Conservation (phyloP, 2,113 vertebrate species). For the Elephantulus edwardii region DNA sequence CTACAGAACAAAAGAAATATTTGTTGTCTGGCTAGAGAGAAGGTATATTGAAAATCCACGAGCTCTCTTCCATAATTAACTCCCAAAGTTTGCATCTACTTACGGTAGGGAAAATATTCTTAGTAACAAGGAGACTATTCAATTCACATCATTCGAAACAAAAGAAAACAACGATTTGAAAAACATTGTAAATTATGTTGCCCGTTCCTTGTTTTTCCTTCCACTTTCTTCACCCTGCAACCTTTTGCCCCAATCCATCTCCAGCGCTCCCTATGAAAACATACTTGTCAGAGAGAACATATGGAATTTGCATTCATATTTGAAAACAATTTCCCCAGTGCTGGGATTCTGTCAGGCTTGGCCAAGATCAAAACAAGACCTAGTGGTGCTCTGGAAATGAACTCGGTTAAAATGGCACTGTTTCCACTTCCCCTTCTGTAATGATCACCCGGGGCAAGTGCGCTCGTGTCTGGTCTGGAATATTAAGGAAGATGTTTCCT, state of each 20-base stretch:
- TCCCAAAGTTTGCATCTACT: not conserved
- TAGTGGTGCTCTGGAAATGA: conserved; percentile 36
- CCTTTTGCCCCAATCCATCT: not conserved
- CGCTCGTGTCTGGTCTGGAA: not conserved
- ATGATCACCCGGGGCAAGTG: not conserved
- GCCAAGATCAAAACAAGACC: not conserved
- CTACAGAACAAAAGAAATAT: accelerated
- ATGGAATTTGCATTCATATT: not conserved
- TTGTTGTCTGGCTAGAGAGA: not conserved
- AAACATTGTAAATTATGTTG: not conserved
- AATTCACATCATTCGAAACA: not conserved
- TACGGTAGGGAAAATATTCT: not conserved
- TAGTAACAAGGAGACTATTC: not conserved
- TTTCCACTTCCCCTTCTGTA: not conserved
- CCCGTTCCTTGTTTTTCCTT: not conserved
- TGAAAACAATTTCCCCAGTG: conserved; percentile 39
- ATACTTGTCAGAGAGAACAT: not conserved
- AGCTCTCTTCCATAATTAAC: not conserved
- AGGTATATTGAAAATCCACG: accelerated
- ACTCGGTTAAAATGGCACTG: not conserved
- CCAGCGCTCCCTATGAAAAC: not conserved
- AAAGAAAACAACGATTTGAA: not conserved
- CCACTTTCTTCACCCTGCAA: not conserved
- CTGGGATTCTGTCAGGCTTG: conserved; percentile 43
- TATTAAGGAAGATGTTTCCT: not conserved